These are phyloP conservation scores for Campaea margaritaria DNA, from an alignment of 2,888 invertebrate genomes.

Conservation along the genomic window DNA sequence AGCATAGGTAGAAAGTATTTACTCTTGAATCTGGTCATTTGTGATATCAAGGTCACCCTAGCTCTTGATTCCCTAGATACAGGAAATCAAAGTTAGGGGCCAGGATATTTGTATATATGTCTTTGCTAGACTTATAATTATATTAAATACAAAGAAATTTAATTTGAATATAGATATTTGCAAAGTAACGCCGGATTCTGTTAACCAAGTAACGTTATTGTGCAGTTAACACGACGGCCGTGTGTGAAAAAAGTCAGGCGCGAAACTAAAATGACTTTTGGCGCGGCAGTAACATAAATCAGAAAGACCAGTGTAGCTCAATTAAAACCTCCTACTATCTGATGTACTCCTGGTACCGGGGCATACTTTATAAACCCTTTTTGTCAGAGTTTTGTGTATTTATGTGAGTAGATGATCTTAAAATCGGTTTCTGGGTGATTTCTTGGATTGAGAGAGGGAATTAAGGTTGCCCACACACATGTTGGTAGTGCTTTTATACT, in stretches of 20 bases:
- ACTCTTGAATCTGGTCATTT: no score
- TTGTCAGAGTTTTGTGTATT: slow-evolving; percentile 32
- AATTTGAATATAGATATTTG: no score
- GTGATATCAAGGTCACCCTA: no score
- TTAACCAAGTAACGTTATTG: neutral
- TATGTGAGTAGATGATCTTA: slow-evolving; percentile 15
- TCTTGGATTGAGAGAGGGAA: neutral
- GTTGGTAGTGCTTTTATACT: no score
- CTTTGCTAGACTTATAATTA: no score
- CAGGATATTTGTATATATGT: no score
- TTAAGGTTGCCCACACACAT: no score
- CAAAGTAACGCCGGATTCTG: no score
- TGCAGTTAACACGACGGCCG: slow-evolving; percentile 24
- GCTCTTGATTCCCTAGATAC: no score
- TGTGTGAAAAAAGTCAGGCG: slow-evolving; percentile 56
- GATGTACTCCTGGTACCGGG: slow-evolving; percentile 69
- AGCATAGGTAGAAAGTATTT: no score
- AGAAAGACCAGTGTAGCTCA: slow-evolving; percentile 81
- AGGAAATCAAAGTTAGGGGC: no score
- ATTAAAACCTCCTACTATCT: slow-evolving; percentile 80
- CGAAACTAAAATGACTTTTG: slow-evolving; percentile 82
- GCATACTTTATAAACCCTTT: slow-evolving; percentile 49
- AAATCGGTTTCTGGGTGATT: slow-evolving; percentile 12
- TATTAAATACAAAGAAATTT: no score
- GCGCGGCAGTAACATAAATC: slow-evolving; percentile 81